phyloP scores from a whole-genome alignment of 2,797 vertebrate species.

The Champsocephalus gunnari region DNA sequence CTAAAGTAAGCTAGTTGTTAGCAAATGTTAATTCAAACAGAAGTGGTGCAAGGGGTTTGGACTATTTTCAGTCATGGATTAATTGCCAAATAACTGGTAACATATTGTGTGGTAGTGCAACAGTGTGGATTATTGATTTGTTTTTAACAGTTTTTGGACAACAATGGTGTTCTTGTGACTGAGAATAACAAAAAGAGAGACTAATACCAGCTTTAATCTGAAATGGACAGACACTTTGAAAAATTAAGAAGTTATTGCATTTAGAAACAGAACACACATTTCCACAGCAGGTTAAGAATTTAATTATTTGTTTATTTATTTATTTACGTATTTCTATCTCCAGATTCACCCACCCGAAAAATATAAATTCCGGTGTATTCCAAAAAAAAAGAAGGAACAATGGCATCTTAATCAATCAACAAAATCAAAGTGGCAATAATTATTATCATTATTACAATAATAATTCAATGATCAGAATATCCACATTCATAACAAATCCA shows the following conservation, averaged over 20 bases:
- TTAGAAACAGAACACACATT: constrained; percentile 62
- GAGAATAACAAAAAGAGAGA: background rate
- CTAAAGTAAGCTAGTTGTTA: constrained; percentile 1
- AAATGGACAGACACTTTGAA: background rate
- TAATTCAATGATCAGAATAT: constrained; percentile 88
- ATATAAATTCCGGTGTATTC: constrained; percentile 88
- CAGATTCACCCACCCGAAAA: constrained; percentile 87
- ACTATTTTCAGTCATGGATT: constrained; percentile 6
- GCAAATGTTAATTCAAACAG: background rate
- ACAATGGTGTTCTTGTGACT: background rate
- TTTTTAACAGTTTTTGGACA: constrained; percentile 3
- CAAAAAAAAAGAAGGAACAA: constrained; percentile 70
- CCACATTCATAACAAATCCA: constrained; percentile 90
- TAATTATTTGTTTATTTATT: constrained; percentile 88
- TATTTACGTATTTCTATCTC: constrained; percentile 87
- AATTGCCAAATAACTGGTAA: background rate
- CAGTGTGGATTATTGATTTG: background rate
- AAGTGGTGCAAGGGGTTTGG: background rate
- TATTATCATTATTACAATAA: constrained; percentile 88
- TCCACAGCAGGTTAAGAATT: constrained; percentile 80
- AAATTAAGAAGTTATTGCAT: background rate
- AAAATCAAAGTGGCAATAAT: constrained; percentile 85
- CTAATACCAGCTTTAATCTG: background rate
- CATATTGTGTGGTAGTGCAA: background rate
- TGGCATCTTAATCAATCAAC: constrained; percentile 83